A percentile compares a stretch with the other conserved stretches of the same genome.
Evolutionary conservation across 2,888 invertebrate species (phyloP).

Genomic region (Drosophila barbarae): DNA sequence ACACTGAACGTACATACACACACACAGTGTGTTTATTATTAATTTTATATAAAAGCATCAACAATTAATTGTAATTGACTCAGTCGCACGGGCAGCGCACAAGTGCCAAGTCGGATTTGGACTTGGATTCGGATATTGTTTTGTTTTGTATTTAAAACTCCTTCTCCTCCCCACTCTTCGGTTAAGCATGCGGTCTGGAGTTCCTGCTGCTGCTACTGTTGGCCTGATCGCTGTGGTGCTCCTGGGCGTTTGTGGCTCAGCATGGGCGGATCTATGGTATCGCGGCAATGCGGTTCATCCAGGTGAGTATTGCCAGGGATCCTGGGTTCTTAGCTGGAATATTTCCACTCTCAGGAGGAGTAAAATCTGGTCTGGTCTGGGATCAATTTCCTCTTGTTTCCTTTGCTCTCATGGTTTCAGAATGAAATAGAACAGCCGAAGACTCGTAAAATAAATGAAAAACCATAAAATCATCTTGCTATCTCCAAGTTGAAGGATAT

Average conservation of each 20-base stretch:
- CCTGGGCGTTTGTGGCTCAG: conserved; percentile 37
- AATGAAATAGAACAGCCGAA: no score
- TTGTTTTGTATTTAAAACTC: background rate
- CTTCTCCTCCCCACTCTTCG: background rate
- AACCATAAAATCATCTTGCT: no score
- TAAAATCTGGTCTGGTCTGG: no score
- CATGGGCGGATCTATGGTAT: conserved; percentile 65
- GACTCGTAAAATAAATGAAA: no score
- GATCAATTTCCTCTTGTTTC: no score
- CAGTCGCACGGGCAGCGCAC: conserved; percentile 70
- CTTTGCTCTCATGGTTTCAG: no score
- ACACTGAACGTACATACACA: conserved; percentile 9
- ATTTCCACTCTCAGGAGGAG: no score
- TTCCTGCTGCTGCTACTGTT: background rate
- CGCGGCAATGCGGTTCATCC: conserved; percentile 74
- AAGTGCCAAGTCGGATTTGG: conserved; percentile 46
- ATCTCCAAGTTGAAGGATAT: background rate
- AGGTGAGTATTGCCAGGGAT: conserved; percentile 55
- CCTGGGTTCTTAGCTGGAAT: background rate
- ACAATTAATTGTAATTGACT: conserved; percentile 75
- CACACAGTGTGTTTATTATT: conserved; percentile 58
- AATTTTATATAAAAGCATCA: conserved; percentile 78
- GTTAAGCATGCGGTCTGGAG: conserved; percentile 14
- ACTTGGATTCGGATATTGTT: conserved; percentile 6
- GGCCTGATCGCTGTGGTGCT: conserved; percentile 29